Percentiles rank a stretch among this genome's conserved stretches.
These are phyloP conservation scores for Pleuronectes platessa DNA, from an alignment of 2,113 vertebrate species.

Conservation along the genomic window DNA sequence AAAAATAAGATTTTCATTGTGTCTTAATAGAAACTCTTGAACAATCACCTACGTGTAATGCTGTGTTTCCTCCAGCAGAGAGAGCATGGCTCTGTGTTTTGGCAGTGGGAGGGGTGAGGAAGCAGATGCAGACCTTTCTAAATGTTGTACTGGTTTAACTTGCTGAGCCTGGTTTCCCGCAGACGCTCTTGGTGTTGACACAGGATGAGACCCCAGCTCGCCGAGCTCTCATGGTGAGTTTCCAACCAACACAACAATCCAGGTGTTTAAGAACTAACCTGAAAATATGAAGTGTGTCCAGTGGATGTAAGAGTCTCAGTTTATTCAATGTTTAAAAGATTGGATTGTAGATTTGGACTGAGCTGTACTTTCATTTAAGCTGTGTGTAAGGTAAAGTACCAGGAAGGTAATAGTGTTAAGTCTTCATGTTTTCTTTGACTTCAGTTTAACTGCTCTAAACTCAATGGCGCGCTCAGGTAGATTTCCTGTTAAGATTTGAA, in stretches of 20 bases:
- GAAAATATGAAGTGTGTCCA: neutral
- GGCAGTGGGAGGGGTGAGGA: conserved; percentile 27
- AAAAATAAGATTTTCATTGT: too few relatives aligned
- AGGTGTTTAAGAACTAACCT: neutral
- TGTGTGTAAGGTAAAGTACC: neutral
- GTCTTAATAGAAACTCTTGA: neutral
- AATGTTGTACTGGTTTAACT: conserved; percentile 43
- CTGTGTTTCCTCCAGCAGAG: conserved; percentile 52
- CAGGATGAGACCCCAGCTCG: neutral
- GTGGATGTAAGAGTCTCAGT: neutral
- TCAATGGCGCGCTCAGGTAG: conserved; percentile 5
- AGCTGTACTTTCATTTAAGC: neutral
- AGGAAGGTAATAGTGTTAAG: neutral
- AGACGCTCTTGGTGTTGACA: neutral
- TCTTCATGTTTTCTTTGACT: neutral
- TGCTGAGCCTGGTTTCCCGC: conserved; percentile 37
- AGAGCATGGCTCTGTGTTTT: neutral
- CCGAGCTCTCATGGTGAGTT: conserved; percentile 52
- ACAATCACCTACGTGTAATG: neutral
- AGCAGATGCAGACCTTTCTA: neutral
- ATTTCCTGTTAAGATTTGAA: conserved; percentile 69
- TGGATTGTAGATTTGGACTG: too few relatives aligned
- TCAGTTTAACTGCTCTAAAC: neutral
- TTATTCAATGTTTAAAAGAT: neutral
- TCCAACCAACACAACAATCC: neutral